Evolutionary conservation across 2,113 vertebrate genomes (phyloP), one percentile per base, ranked within the genome.

Genomic region (Camelus bactrianus): DNA sequence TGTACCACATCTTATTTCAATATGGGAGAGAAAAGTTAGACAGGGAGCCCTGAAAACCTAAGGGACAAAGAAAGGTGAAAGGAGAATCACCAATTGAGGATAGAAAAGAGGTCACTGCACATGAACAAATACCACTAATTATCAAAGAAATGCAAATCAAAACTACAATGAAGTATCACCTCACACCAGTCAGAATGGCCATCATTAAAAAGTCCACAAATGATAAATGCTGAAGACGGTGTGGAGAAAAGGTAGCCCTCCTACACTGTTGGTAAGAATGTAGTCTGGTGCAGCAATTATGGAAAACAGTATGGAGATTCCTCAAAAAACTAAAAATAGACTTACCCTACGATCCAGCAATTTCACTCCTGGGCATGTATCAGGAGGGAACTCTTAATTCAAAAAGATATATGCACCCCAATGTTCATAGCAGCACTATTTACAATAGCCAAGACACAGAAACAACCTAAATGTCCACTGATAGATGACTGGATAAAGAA

Each of bases 311-410:
- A 65, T 85, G 86, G 56, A n/a, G 26, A 46, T 89, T 93, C 90
- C 54, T 73, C 64, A 80, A 8, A 93, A 95, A 91, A 93, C 46
- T 30, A 80, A 93, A 89, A 35, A 56, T 62, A 70, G 15, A 64
- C 86, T 77, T 89, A 72, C 28, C 32, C 85, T 20, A 56, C 3
- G 3, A 89, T 91, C 62, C 6, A 91, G 64, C 32, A 86, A 79
- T 10, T 92, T 24, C 35, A 28, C 38, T 64, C 62, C 46, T 86
- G 30, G 20, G 20, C 76, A 76, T 73, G 64, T 75, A 82, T 26
- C 54, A 42, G 38, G 38, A 42, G 38, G 38, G 38, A 42, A 42
- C 38, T 42, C 38, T 42, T 42, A 42, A 42, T 42, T 5, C 38
- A 42, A 42, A 42, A 42, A 42, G 38, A 42, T 42, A 42, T 42